phyloP scores from a whole-genome alignment of 2,888 invertebrate species.

The Pristionchus fissidentatus region DNA sequence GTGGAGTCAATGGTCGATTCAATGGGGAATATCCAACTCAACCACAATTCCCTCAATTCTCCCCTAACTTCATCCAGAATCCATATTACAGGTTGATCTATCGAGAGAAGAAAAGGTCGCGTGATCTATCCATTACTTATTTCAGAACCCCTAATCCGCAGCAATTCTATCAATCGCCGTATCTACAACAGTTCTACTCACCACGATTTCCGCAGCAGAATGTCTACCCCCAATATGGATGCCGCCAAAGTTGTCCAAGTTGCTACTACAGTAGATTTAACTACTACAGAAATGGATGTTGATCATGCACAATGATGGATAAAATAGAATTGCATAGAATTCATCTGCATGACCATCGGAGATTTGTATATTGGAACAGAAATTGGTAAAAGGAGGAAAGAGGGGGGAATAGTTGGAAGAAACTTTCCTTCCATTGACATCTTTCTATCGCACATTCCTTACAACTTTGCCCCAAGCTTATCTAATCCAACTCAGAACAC shows the following conservation, averaged over 20 bases:
- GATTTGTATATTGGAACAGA: too few species aligned
- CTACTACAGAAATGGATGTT: neutral
- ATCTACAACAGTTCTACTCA: neutral
- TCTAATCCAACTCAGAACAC: too few species aligned
- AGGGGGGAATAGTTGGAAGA: too few species aligned
- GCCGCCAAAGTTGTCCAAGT: neutral
- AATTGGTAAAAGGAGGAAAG: too few species aligned
- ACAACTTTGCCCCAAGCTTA: too few species aligned
- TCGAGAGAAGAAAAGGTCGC: too few species aligned
- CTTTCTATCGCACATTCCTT: too few species aligned
- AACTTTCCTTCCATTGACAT: too few species aligned
- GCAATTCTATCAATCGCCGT: too few species aligned
- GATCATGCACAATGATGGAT: neutral
- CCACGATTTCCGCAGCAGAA: neutral
- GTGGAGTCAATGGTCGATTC: neutral
- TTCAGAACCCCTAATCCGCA: neutral
- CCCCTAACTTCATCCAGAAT: constrained; percentile 7
- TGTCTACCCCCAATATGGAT: neutral
- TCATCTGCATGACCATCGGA: too few species aligned
- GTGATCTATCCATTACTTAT: neutral
- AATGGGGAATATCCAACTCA: neutral
- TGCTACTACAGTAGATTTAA: too few species aligned
- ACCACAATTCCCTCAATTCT: too few species aligned
- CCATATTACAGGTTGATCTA: neutral
- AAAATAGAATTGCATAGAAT: constrained; percentile 1